Percentiles rank a stretch among this genome's conserved stretches.
These are phyloP conservation scores for Leptinotarsa peninsularis DNA, from an alignment of 2,888 invertebrate species.

Conservation along the genomic window DNA sequence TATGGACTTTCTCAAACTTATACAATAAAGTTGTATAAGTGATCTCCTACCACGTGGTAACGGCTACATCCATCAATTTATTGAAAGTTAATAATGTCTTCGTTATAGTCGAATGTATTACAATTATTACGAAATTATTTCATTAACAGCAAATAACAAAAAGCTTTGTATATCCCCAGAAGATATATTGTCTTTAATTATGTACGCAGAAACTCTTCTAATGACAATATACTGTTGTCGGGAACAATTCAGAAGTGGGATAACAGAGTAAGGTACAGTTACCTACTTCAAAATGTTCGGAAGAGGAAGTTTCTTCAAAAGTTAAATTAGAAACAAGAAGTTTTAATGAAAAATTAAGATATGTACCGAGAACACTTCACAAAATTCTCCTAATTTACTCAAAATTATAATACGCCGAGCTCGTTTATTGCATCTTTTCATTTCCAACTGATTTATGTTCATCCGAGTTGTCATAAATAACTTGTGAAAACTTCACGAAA, in stretches of 20 bases:
- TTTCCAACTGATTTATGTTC: not conserved
- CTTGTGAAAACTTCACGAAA: not conserved
- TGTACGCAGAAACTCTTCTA: conserved; percentile 9
- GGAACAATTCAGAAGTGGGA: conserved; percentile 20
- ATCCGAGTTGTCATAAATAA: not conserved
- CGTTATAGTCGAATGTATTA: too few species aligned
- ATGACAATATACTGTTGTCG: conserved; percentile 13
- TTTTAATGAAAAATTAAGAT: conserved; percentile 28
- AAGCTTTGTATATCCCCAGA: not conserved
- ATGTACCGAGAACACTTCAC: conserved; percentile 12
- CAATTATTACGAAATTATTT: too few species aligned
- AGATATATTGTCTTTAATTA: not conserved
- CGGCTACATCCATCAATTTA: too few species aligned
- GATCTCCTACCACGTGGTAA: too few species aligned
- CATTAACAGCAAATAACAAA: too few species aligned
- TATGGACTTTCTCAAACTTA: too few species aligned
- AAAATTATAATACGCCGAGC: not conserved
- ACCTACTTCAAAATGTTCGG: conserved; percentile 14
- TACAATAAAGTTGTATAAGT: too few species aligned
- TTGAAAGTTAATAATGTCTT: too few species aligned
- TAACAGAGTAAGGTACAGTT: conserved; percentile 11
- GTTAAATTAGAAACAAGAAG: conserved; percentile 31
- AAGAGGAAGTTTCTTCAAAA: conserved; percentile 7
- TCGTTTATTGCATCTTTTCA: conserved; percentile 3
- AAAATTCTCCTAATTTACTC: conserved; percentile 6